Conservation (phyloP, 2,888 invertebrate genomes). For the Macrostomum cliftonense region DNA sequence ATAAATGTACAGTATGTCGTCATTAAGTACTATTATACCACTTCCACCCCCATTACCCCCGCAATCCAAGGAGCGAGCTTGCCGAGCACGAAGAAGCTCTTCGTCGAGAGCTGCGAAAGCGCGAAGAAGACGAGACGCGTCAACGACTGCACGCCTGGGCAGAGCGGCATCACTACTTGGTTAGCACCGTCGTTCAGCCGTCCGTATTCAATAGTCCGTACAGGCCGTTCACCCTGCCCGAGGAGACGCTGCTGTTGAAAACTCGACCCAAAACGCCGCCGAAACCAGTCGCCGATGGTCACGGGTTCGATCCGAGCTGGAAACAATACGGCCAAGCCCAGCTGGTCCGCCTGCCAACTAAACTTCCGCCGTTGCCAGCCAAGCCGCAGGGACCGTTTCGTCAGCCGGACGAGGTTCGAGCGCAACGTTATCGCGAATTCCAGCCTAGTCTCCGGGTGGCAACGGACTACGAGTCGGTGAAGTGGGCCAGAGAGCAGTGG, state of each 20-base stretch:
- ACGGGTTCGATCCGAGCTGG: constrained; percentile 26
- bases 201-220: constrained; percentile 34
- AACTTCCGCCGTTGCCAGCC: constrained; percentile 23
- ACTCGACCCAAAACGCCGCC: constrained; percentile 22
- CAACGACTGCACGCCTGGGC: constrained; percentile 19
- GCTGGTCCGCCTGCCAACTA: constrained; percentile 13
- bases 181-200: constrained; percentile 32
- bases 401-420: constrained; percentile 27
- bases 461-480: constrained; percentile 28
- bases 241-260: constrained; percentile 23
- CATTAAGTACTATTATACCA: too few relatives aligned
- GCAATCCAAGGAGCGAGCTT: constrained; percentile 27
- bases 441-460: constrained; percentile 29
- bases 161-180: constrained; percentile 26
- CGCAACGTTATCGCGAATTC: constrained; percentile 31
- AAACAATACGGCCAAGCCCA: constrained; percentile 22
- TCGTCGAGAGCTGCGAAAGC: constrained; percentile 17
- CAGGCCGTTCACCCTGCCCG: constrained; percentile 24
- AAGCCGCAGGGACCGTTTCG: constrained; percentile 37
- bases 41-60: too few relatives aligned
- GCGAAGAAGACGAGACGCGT: constrained; percentile 19
- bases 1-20: too few relatives aligned
- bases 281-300: constrained; percentile 15
- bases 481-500: constrained; percentile 27
- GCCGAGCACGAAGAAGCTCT: constrained; percentile 28